A percentile compares a stretch with the other conserved stretches of the same genome.
Conservation (phyloP, 2,797 vertebrate genomes). For the Sebastiscus albofasciatus region DNA sequence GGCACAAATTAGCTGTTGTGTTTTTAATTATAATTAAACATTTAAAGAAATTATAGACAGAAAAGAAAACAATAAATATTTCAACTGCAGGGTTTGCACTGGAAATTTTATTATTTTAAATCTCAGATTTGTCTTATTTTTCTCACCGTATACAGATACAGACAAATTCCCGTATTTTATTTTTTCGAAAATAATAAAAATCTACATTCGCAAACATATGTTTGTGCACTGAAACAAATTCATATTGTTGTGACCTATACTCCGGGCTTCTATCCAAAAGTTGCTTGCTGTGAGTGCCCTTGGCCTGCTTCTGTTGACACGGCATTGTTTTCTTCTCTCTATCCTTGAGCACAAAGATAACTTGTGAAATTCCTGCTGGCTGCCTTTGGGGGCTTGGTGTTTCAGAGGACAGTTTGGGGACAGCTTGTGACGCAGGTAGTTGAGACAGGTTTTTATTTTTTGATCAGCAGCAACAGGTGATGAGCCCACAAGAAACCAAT, state of each 20-base stretch:
- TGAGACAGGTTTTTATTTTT: conserved; percentile 5
- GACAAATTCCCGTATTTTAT: not conserved
- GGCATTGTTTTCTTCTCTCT: conserved; percentile 63
- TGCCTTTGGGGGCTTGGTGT: conserved; percentile 53
- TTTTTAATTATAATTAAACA: not conserved
- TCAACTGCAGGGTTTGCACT: not conserved
- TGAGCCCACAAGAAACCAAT: not conserved
- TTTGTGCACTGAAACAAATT: not conserved
- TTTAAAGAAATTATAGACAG: not conserved
- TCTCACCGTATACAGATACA: not conserved
- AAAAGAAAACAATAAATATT: not conserved
- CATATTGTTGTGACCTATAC: conserved; percentile 1
- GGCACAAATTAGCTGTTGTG: not conserved
- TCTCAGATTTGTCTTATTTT: not conserved
- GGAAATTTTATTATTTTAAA: not conserved
- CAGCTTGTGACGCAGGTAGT: conserved; percentile 53
- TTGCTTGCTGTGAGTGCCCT: conserved; percentile 21
- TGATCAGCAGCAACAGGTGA: conserved; percentile 59
- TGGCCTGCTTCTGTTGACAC: conserved; percentile 45
- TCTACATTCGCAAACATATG: not conserved
- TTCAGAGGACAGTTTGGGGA: conserved; percentile 51
- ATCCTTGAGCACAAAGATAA: conserved; percentile 77
- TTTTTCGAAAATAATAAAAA: not conserved
- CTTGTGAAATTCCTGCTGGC: conserved; percentile 75
- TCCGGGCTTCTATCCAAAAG: conserved; percentile 8